Evolutionary conservation across 2,797 vertebrate species (phyloP), one percentile per base, ranked within the genome.

Genomic region (Leptodactylus fallax): DNA sequence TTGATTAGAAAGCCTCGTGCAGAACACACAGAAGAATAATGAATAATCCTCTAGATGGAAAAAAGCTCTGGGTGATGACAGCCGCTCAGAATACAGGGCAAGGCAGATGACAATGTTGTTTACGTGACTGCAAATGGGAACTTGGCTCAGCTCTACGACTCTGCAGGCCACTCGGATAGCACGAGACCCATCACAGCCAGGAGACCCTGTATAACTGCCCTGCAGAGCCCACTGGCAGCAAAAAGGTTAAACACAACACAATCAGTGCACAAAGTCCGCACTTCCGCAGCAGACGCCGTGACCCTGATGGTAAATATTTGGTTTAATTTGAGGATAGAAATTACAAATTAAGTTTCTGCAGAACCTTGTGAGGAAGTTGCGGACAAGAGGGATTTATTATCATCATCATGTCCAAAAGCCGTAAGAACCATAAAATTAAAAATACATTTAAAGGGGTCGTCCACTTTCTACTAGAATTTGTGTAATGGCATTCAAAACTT

Each of bases 301-400:
- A 65, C 79, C 60, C 79, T 27, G n/a, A 65, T 16, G 6, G n/a
- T 53, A 83, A 83, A 83, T 51, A 83, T 69, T 53, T 69, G 63
- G 61, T 27, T 19, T 27, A 53, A 65, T 55, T 27, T 1, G n/a
- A 23, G 63, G 21, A 49, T 16, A 53, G 51, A n/a, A 21, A 47
- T 19, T 9, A 47, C 65, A 63, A 36, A 23, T 13, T 0, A 36
- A 6, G 45, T 81, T 81, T 45, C 10, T 4, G 58, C 27, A 7
- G 56, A 47, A 23, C 58, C 27, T 14, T 0, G 19, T 3, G 17
- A 61, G 79, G 58, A 63, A 81, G 58, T 49, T 49, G 79, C 16
- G 79, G 79, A 27, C 14, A 45, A n/a, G 10, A 36, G 47, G n/a
- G n/a, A 63, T 81, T 51, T 7, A 12, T 21, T 13, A 58, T n/a